Evolutionary conservation across 2,888 invertebrate genomes (phyloP).

Genomic region (Mystacides longicornis): DNA sequence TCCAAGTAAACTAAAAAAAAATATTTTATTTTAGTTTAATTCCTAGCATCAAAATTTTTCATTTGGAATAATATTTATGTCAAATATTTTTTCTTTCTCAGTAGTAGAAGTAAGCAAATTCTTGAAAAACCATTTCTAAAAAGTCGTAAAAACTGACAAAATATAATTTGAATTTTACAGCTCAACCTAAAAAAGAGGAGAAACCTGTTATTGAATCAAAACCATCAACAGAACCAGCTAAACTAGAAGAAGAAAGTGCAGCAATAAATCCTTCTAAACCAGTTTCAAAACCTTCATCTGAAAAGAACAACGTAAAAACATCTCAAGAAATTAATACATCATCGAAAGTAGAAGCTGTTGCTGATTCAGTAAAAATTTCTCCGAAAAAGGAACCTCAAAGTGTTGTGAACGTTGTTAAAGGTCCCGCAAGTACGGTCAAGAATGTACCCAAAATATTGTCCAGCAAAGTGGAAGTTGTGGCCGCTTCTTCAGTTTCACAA

Average conservation of each 20-base stretch:
- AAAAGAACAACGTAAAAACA: constrained; percentile 44
- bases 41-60: too few species aligned
- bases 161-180: too few species aligned
- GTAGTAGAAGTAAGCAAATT: too few species aligned
- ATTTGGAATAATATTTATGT: too few species aligned
- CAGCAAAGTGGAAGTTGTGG: constrained; percentile 43
- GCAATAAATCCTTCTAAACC: constrained; percentile 42
- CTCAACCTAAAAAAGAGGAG: constrained; percentile 6
- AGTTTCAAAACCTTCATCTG: constrained; percentile 32
- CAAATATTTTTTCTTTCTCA: too few species aligned
- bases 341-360: constrained; percentile 21
- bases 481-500: constrained; percentile 34
- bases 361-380: constrained; percentile 28
- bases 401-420: constrained; percentile 27
- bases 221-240: constrained; percentile 24
- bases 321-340: constrained; percentile 28
- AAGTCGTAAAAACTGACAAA: too few species aligned
- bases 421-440: constrained; percentile 23
- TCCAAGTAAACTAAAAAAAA: constrained; percentile 47
- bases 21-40: too few species aligned
- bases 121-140: too few species aligned
- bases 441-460: constrained; percentile 29
- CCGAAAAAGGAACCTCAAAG: constrained; percentile 30
- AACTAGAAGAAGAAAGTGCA: constrained; percentile 26
- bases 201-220: constrained; percentile 30